Conservation (phyloP, 2,888 invertebrate species). For the Coremacera marginata region DNA sequence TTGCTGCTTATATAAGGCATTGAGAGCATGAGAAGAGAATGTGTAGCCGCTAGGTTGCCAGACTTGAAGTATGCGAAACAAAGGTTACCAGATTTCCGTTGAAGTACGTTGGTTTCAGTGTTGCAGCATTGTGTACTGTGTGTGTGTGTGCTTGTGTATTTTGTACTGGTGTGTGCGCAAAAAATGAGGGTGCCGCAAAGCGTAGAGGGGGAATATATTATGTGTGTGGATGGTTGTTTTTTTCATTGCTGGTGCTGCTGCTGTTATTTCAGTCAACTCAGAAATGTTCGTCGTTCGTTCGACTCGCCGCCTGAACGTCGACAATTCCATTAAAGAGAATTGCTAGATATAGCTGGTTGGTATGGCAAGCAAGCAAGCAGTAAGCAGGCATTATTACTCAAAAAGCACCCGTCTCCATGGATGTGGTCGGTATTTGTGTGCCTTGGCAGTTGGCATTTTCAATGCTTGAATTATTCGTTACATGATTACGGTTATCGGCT, state of each 20-base stretch:
- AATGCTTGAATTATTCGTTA: slow-evolving; percentile 35
- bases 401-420: slow-evolving; percentile 3
- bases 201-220: not conserved
- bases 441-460: slow-evolving; percentile 64
- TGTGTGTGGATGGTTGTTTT: slow-evolving; percentile 11
- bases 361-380: slow-evolving; percentile 11
- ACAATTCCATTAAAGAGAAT: slow-evolving; percentile 37
- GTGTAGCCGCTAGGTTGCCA: slow-evolving; percentile 33
- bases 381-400: slow-evolving; percentile 21
- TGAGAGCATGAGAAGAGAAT: slow-evolving; percentile 36
- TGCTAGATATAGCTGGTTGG: slow-evolving; percentile 23
- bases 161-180: slow-evolving; percentile 24
- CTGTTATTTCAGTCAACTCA: slow-evolving; percentile 49
- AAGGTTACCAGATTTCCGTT: slow-evolving; percentile 38
- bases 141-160: not conserved
- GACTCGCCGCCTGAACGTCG: slow-evolving; percentile 39
- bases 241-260: slow-evolving; percentile 47
- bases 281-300: slow-evolving; percentile 34
- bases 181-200: slow-evolving; percentile 29
- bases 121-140: not conserved
- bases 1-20: slow-evolving; percentile 31
- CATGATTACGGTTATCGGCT: not conserved
- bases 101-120: slow-evolving; percentile 27
- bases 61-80: slow-evolving; percentile 27
- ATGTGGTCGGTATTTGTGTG: slow-evolving; percentile 13